phyloP scores from a whole-genome alignment of 1,140 invertebrate species.

The Apis florea region DNA sequence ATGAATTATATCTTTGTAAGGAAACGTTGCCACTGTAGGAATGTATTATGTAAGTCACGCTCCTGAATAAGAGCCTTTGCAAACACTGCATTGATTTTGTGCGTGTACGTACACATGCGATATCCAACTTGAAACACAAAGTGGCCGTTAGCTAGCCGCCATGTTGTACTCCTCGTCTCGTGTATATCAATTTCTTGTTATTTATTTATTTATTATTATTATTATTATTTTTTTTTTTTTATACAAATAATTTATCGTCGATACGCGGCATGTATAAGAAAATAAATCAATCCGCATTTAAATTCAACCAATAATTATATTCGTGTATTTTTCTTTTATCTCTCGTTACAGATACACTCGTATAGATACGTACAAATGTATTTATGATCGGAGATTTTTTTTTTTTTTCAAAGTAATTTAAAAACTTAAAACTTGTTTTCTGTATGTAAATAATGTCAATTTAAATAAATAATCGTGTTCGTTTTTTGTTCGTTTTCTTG shows the following conservation, averaged over 20 bases:
- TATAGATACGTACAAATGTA: neutral
- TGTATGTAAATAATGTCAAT: too few relatives aligned
- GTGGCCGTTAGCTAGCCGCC: slow-evolving; percentile 13
- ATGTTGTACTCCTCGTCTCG: neutral
- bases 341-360: neutral
- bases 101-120: neutral
- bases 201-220: too few relatives aligned
- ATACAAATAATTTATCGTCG: slow-evolving; percentile 18
- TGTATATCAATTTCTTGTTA: slow-evolving; percentile 31
- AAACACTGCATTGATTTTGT: slow-evolving; percentile 43
- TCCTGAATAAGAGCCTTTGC: slow-evolving; percentile 38
- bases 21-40: slow-evolving; percentile 25
- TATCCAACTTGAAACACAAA: slow-evolving; percentile 13
- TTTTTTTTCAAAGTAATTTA: too few relatives aligned
- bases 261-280: neutral
- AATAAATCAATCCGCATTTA: slow-evolving; percentile 16
- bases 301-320: slow-evolving; percentile 20
- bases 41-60: slow-evolving; percentile 41
- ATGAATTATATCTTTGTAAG: slow-evolving; percentile 18
- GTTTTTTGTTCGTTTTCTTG: too few relatives aligned
- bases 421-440: too few relatives aligned
- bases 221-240: too few relatives aligned
- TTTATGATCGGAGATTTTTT: too few relatives aligned
- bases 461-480: too few relatives aligned
- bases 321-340: neutral